Evolutionary conservation across 2,797 vertebrate species (phyloP).

Genomic region (Chelon labrosus): DNA sequence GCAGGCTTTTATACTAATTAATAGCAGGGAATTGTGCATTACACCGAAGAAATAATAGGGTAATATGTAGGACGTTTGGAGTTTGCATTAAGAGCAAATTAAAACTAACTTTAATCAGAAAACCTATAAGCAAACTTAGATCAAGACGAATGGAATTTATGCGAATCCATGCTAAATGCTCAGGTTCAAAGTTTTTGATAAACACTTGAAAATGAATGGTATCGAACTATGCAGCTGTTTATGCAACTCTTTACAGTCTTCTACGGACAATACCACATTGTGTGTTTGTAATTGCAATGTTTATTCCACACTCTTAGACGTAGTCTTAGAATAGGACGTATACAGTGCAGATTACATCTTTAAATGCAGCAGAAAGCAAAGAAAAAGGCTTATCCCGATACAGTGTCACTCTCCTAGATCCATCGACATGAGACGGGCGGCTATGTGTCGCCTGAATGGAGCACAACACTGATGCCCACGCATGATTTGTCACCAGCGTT

Average conservation of each 20-base stretch:
- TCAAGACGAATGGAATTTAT: background rate
- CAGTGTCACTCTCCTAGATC: constrained; percentile 56
- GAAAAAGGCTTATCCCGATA: constrained; percentile 64
- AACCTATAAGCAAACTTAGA: background rate
- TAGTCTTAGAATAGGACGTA: constrained; percentile 41
- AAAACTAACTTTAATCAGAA: background rate
- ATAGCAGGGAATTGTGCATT: background rate
- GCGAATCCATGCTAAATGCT: constrained; percentile 8
- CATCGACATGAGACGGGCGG: constrained; percentile 33
- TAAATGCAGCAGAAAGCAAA: constrained; percentile 58
- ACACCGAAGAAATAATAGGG: background rate
- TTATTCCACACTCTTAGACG: constrained; percentile 32
- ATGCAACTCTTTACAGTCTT: background rate
- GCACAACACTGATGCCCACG: constrained; percentile 61
- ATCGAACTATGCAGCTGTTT: background rate
- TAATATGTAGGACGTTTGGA: background rate
- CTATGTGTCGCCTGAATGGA: constrained; percentile 61
- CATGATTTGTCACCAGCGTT: constrained; percentile 62
- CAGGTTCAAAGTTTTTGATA: too few relatives aligned
- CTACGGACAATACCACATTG: constrained; percentile 3
- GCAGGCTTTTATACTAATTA: background rate
- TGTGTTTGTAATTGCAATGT: constrained; percentile 22
- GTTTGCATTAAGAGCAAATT: background rate
- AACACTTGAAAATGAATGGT: background rate
- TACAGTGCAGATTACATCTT: constrained; percentile 64